Conservation (phyloP, 2,797 vertebrate species). For the Phylloscopus collybita region DNA sequence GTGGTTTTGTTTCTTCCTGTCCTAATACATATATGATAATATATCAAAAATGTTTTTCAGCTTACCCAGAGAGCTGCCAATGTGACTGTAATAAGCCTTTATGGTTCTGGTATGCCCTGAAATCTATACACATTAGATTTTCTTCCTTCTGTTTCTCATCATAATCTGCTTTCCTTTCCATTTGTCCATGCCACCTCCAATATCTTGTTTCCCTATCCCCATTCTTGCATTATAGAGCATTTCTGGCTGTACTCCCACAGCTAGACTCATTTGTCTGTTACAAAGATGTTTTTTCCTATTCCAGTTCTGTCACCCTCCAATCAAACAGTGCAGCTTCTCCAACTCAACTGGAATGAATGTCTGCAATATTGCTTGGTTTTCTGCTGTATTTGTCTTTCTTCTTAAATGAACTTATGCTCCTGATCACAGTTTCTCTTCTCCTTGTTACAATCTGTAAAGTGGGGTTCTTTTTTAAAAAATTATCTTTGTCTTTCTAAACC, state of each 20-base stretch:
- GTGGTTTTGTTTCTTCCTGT: background rate
- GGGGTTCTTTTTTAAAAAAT: accelerated
- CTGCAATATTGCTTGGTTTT: background rate
- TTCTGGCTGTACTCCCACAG: background rate
- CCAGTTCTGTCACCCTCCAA: background rate
- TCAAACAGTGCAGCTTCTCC: background rate
- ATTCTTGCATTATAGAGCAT: background rate
- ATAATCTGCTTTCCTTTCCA: background rate
- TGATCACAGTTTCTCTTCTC: background rate
- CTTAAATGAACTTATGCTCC: background rate
- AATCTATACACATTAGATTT: background rate
- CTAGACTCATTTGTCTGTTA: background rate
- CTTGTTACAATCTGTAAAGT: background rate
- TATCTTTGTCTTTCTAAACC: background rate
- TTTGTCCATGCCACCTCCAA: background rate
- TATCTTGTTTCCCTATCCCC: background rate
- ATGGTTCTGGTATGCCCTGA: background rate
- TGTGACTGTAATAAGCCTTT: background rate
- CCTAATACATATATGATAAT: background rate
- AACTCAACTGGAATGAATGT: background rate
- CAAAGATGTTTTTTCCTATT: background rate
- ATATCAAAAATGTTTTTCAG: background rate
- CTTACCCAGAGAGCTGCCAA: background rate
- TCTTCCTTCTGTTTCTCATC: background rate
- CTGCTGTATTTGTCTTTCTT: background rate